A percentile compares a stretch with the other conserved stretches of the same genome.
These are phyloP conservation scores for Stomatorhinus walkeri DNA, from an alignment of 2,797 vertebrate genomes.

Conservation along the genomic window DNA sequence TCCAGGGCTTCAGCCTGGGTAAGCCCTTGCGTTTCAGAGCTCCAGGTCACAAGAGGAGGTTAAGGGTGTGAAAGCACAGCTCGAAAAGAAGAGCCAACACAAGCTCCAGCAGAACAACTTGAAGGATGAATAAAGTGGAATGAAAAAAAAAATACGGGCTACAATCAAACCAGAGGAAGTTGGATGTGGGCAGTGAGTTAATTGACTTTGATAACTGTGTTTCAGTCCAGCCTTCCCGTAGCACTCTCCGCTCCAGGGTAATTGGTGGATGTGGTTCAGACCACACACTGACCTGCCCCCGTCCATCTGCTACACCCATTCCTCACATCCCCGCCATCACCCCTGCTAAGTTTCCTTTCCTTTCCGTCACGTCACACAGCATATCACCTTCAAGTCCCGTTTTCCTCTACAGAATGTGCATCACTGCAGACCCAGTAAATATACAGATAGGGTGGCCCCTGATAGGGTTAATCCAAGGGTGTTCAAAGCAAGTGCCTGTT, in stretches of 20 bases:
- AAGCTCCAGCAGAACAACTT: neutral
- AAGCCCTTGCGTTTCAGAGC: neutral
- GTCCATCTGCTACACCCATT: neutral
- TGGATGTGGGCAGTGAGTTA: neutral
- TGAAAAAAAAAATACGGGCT: neutral
- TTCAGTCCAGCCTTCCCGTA: neutral
- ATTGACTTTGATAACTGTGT: neutral
- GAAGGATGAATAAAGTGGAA: neutral
- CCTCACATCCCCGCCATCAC: neutral
- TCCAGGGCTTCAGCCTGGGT: neutral
- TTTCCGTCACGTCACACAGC: neutral
- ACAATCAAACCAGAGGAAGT: neutral
- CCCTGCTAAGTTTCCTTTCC: neutral
- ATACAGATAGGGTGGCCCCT: neutral
- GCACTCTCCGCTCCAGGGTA: neutral
- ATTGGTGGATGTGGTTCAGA: neutral
- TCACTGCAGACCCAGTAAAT: neutral
- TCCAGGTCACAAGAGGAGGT: neutral
- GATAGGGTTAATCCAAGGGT: neutral
- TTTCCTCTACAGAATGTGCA: neutral
- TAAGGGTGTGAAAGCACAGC: neutral
- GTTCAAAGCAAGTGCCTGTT: neutral
- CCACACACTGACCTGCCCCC: neutral
- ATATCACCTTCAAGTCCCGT: neutral
- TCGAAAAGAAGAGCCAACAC: neutral